Evolutionary conservation across 1,140 invertebrate genomes (phyloP).

Genomic region (Pogonomyrmex barbatus): DNA sequence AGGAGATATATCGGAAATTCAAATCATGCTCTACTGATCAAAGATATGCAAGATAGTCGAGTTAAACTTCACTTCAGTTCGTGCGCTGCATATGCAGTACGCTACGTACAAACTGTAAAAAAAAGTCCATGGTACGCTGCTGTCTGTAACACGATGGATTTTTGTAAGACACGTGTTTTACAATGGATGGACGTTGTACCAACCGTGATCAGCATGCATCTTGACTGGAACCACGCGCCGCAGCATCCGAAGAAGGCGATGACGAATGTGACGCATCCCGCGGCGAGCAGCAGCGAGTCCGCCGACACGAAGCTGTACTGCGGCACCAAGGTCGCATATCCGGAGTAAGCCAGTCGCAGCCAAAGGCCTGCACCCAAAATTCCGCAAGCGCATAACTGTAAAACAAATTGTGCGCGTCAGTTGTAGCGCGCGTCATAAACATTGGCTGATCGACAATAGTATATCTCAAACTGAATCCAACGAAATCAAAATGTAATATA

Average conservation of each 20-base stretch:
- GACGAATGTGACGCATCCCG: slow-evolving; percentile 90
- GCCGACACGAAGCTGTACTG: slow-evolving; percentile 90
- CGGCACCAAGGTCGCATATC: slow-evolving; percentile 90
- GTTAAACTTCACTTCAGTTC: not conserved
- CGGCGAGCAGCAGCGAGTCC: slow-evolving; percentile 89
- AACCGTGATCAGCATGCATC: slow-evolving; percentile 91
- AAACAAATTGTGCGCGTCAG: slow-evolving; percentile 65
- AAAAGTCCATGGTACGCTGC: not conserved
- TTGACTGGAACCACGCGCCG: slow-evolving; percentile 93
- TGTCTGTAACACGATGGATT: not conserved
- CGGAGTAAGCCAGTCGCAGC: slow-evolving; percentile 90
- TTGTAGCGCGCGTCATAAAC: slow-evolving; percentile 12
- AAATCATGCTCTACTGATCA: not conserved
- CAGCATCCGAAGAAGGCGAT: slow-evolving; percentile 93
- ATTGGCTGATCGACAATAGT: not conserved
- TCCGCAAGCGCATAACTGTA: slow-evolving; percentile 91
- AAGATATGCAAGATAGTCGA: slow-evolving; percentile 11
- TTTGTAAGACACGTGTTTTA: slow-evolving; percentile 38
- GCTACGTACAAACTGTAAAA: not conserved
- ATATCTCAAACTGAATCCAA: not conserved
- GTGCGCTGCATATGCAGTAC: not conserved
- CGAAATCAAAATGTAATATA: not conserved
- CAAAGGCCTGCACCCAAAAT: slow-evolving; percentile 92
- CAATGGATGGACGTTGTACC: slow-evolving; percentile 78
- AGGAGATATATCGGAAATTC: not conserved